Conservation (phyloP, 2,113 vertebrate genomes). For the Empidonax alnorum region DNA sequence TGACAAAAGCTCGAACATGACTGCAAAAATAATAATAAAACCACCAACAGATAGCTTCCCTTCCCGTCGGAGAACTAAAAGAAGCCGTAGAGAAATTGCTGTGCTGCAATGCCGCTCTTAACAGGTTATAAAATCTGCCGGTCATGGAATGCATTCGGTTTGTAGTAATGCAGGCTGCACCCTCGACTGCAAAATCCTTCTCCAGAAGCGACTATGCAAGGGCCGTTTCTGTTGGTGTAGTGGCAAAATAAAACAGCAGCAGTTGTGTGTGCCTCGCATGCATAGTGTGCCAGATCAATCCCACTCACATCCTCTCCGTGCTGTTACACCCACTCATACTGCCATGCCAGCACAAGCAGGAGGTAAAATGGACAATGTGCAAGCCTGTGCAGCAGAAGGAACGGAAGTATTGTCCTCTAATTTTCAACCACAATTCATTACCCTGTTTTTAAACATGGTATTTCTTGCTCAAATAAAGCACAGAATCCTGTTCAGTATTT, state of each 20-base stretch:
- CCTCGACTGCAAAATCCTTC: background rate
- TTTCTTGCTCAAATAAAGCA: background rate
- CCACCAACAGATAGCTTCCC: background rate
- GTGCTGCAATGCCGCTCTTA: background rate
- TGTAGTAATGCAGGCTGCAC: background rate
- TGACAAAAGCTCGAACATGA: background rate
- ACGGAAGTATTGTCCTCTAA: background rate
- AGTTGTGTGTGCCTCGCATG: conserved; percentile 29
- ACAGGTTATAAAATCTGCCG: background rate
- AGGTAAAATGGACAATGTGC: background rate
- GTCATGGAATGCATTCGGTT: background rate
- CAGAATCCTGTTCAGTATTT: background rate
- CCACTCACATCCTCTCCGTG: background rate
- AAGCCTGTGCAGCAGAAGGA: background rate
- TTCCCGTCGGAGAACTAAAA: background rate
- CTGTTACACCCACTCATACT: background rate
- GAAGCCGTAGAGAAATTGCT: background rate
- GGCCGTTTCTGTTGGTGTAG: background rate
- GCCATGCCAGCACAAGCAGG: background rate
- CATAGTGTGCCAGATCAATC: conserved; percentile 29
- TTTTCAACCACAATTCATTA: background rate
- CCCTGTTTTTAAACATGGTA: background rate
- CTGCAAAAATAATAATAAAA: background rate
- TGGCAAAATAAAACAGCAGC: conserved; percentile 23
- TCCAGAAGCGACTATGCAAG: background rate